These are phyloP conservation scores for Oryzias melastigma DNA, from an alignment of 2,113 vertebrate species.

Conservation along the genomic window DNA sequence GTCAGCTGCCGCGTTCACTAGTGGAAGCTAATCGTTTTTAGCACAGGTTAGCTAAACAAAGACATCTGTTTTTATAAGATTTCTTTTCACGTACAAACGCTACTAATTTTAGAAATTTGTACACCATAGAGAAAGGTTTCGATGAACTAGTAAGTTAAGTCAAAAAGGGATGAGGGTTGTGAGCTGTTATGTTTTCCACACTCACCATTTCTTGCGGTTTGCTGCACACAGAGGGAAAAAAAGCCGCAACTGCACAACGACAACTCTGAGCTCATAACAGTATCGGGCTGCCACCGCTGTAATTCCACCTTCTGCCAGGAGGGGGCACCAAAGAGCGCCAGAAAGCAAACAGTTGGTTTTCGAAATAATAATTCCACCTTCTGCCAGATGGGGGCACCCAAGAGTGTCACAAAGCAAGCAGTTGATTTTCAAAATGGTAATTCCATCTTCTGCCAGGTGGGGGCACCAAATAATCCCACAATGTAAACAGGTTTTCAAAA, in stretches of 20 bases:
- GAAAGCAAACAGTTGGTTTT: not conserved
- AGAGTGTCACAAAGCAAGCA: not conserved
- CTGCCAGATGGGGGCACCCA: constrained; percentile 12
- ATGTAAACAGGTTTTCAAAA: not conserved
- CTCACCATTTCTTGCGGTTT: constrained; percentile 79
- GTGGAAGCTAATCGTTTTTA: constrained; percentile 32
- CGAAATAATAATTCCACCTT: not conserved
- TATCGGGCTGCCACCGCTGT: constrained; percentile 9
- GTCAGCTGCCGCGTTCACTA: not conserved
- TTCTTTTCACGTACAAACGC: not conserved
- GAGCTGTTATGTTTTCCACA: constrained; percentile 44
- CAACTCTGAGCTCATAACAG: constrained; percentile 40
- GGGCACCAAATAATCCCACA: not conserved
- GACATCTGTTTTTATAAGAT: constrained; percentile 10
- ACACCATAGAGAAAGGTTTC: not conserved
- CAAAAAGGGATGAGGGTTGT: not conserved
- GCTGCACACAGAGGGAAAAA: constrained; percentile 39
- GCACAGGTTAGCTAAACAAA: constrained; percentile 65
- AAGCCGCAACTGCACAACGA: constrained; percentile 70
- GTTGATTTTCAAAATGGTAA: not conserved
- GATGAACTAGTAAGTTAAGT: not conserved
- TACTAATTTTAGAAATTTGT: not conserved
- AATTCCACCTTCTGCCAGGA: not conserved
- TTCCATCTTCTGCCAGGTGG: not conserved
- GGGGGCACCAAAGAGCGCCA: not conserved